phyloP scores from a whole-genome alignment of 2,113 vertebrate species.

The Neolamprologus fasciatus region DNA sequence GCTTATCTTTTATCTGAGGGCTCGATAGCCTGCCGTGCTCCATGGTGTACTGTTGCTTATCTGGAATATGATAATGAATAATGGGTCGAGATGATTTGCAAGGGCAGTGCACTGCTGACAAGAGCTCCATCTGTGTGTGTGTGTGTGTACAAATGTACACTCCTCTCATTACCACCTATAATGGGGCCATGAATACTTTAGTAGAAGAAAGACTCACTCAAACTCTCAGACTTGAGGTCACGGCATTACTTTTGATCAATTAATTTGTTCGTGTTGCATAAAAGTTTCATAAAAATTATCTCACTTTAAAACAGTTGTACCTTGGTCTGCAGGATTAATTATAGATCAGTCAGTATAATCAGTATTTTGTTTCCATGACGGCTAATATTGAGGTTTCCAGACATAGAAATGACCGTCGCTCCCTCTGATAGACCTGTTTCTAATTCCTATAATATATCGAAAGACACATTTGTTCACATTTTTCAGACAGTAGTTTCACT shows the following conservation, averaged over 20 bases:
- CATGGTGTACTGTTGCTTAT: not conserved
- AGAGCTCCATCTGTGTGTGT: not conserved
- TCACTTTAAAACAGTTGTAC: not conserved
- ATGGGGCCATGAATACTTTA: constrained; percentile 35
- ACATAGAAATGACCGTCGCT: not conserved
- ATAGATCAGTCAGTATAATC: not conserved
- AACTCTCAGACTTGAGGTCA: not conserved
- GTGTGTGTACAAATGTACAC: not conserved
- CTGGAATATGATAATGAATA: constrained; percentile 5
- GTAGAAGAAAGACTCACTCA: not conserved
- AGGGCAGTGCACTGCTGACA: not conserved
- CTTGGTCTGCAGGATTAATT: not conserved
- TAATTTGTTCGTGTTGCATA: not conserved
- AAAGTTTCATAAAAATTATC: not conserved
- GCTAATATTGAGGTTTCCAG: not conserved
- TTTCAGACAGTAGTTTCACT: not conserved
- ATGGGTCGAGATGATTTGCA: constrained; percentile 1
- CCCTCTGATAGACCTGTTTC: not conserved
- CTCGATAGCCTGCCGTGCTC: not conserved
- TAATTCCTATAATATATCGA: not conserved
- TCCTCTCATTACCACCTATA: constrained; percentile 13
- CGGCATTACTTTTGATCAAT: not conserved
- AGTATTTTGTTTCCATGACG: not conserved
- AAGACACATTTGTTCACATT: not conserved
- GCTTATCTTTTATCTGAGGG: not conserved